phyloP scores from a whole-genome alignment of 2,888 invertebrate species.

The Platycheirus albimanus region DNA sequence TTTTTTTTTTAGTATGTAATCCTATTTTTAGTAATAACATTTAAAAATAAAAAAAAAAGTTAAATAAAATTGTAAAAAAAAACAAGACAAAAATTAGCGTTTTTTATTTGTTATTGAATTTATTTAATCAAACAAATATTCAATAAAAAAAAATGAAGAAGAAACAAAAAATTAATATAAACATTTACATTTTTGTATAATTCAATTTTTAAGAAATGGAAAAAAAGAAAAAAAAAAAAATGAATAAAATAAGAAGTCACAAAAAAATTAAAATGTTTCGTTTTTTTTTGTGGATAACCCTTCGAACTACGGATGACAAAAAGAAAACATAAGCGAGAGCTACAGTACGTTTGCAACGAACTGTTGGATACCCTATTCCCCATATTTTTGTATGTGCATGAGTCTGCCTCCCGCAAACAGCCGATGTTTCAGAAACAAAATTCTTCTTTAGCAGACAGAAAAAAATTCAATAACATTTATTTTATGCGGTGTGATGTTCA shows the following conservation, averaged over 20 bases:
- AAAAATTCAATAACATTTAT: no score
- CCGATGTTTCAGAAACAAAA: no score
- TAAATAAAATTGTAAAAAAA: conserved; percentile 56
- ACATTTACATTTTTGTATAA: conserved; percentile 57
- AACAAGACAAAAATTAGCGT: conserved; percentile 27
- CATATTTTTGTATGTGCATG: no score
- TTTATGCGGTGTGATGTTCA: no score
- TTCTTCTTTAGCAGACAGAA: no score
- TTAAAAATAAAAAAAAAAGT: conserved; percentile 22
- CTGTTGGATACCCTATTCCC: no score
- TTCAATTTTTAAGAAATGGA: conserved; percentile 35
- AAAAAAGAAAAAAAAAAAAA: conserved; percentile 33
- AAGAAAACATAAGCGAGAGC: no score
- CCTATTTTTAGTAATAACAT: conserved; percentile 61
- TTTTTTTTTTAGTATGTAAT: conserved; percentile 61
- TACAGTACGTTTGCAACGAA: no score
- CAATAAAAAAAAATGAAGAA: conserved; percentile 8
- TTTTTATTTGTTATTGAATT: conserved; percentile 60
- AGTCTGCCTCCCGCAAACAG: no score
- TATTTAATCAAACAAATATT: conserved; percentile 31
- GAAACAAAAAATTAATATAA: conserved; percentile 17
- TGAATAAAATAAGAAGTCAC: conserved; percentile 39
- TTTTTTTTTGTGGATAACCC: no score
- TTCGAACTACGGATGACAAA: no score
- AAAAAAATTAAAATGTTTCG: conserved; percentile 2